Conservation (phyloP, 2,888 invertebrate species). For the Meta bourneti region DNA sequence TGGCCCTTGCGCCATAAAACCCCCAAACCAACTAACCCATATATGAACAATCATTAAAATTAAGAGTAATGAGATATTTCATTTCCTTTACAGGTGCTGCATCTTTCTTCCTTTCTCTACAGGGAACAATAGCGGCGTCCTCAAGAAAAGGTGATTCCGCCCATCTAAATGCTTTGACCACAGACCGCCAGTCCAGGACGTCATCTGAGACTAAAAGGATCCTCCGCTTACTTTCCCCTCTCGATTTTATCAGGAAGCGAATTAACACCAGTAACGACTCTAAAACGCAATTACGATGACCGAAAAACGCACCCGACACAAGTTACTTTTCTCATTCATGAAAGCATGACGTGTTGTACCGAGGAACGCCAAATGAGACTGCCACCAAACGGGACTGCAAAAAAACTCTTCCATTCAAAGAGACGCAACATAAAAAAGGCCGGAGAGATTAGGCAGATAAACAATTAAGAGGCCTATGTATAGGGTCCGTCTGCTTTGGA, state of each 20-base stretch:
- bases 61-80: too few species aligned
- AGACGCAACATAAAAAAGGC: background rate
- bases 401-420: background rate
- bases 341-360: background rate
- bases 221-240: background rate
- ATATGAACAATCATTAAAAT: too few species aligned
- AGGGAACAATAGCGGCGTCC: too few species aligned
- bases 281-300: slow-evolving; percentile 10
- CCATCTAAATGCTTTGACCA: too few species aligned
- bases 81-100: too few species aligned
- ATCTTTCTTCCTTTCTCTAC: too few species aligned
- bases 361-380: too few species aligned
- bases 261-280: slow-evolving; percentile 6
- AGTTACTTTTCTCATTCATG: slow-evolving; percentile 5
- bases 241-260: background rate
- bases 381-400: slow-evolving; percentile 1
- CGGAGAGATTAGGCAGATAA: background rate
- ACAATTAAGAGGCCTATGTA: slow-evolving; percentile 50
- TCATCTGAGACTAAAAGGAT: background rate
- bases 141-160: too few species aligned
- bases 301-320: background rate
- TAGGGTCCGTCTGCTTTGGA: background rate
- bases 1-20: too few species aligned
- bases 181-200: too few species aligned
- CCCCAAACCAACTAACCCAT: too few species aligned